Evolutionary conservation across 35 echinoderm and acorn worm genomes (phyloP).

Genomic region (Ptychodera flava): DNA sequence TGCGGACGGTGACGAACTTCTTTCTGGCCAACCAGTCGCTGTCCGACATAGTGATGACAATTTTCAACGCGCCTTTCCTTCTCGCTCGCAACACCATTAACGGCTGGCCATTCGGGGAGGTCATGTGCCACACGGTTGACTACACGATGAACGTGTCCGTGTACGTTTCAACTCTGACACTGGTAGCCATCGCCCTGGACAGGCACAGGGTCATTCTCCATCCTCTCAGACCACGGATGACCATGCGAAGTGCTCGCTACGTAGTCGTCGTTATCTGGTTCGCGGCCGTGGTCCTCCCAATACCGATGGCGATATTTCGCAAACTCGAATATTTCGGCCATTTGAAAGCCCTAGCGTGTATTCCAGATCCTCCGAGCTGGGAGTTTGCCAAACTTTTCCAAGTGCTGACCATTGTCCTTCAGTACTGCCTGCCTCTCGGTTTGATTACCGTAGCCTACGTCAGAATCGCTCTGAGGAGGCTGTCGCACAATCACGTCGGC

Average conservation of each 20-base stretch:
- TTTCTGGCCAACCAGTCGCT: constrained; percentile 84
- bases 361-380: too few relatives aligned
- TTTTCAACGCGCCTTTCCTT: constrained; percentile 84
- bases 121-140: constrained; percentile 74
- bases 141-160: constrained; percentile 74
- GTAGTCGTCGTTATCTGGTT: constrained; percentile 72
- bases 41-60: constrained; percentile 84
- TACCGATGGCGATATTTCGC: constrained; percentile 57
- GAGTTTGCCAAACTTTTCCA: constrained; percentile 3
- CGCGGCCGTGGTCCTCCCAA: constrained; percentile 45
- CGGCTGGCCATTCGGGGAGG: constrained; percentile 57
- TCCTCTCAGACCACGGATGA: constrained; percentile 76
- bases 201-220: constrained; percentile 80
- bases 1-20: constrained; percentile 92
- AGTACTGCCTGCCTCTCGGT: constrained; percentile 59
- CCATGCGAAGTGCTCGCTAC: constrained; percentile 61
- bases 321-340: constrained; percentile 25
- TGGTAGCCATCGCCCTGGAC: constrained; percentile 81
- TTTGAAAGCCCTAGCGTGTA: too few relatives aligned
- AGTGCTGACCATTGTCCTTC: constrained; percentile 46
- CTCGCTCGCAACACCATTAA: constrained; percentile 35
- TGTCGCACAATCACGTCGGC: constrained; percentile 57
- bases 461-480: constrained; percentile 60
- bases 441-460: constrained; percentile 60
- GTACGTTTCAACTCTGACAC: constrained; percentile 77